Evolutionary conservation across 2,888 invertebrate genomes (phyloP).

Genomic region (Melanostoma mellinum): DNA sequence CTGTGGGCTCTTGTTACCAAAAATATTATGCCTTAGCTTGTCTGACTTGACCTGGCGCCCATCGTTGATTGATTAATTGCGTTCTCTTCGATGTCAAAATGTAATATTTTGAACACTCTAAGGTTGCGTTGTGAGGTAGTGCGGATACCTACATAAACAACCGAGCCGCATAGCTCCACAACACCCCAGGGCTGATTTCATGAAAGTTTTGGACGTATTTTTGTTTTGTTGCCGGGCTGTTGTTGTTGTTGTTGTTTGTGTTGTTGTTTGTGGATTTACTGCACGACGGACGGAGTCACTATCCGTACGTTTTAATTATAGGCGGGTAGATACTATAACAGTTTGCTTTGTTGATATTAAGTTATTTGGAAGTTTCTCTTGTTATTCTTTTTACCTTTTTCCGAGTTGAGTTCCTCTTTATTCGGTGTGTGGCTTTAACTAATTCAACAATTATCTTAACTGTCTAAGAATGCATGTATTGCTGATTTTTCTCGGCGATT

Average conservation of each 20-base stretch:
- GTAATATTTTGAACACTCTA: conserved; percentile 40
- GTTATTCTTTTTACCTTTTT: background rate
- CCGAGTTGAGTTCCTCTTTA: background rate
- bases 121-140: conserved; percentile 14
- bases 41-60: conserved; percentile 45
- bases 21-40: conserved; percentile 2
- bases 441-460: conserved; percentile 54
- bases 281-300: conserved; percentile 26
- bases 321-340: background rate
- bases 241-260: conserved; percentile 9
- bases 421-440: conserved; percentile 33
- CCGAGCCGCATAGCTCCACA: conserved; percentile 23
- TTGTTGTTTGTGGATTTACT: background rate
- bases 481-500: conserved; percentile 45
- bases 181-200: conserved; percentile 43
- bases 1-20: conserved; percentile 23
- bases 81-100: conserved; percentile 56
- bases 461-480: conserved; percentile 56
- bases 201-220: conserved; percentile 44
- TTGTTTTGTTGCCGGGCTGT: conserved; percentile 39
- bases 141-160: conserved; percentile 20
- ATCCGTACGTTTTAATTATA: conserved; percentile 41
- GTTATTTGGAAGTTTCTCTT: conserved; percentile 63
- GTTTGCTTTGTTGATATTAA: conserved; percentile 62
- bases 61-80: conserved; percentile 68